Evolutionary conservation across 2,797 vertebrate genomes (phyloP), one percentile per base, ranked within the genome.

Genomic region (Acipenser oxyrinchus): DNA sequence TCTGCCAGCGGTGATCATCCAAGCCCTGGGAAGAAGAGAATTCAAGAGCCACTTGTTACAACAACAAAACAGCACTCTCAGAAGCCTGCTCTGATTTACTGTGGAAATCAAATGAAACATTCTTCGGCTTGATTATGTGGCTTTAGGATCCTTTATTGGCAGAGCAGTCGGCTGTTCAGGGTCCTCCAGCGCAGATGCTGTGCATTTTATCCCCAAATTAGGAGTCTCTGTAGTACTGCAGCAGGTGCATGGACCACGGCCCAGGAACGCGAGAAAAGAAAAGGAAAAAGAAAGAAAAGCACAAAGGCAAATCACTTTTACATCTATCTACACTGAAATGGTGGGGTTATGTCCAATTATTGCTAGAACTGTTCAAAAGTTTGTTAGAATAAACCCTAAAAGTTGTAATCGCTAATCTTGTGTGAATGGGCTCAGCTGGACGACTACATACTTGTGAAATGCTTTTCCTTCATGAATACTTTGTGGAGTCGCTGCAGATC

Each of bases 381-480:
- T 82, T 81, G 74, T 74, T 78, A 80, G 77, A 84, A 79, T 84
- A 76, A 83, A 80, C 64, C 62, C 66, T 48, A 53, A 77, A 76
- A 75, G 73, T 74, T 81, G 78, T 83, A 83, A 82, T 84, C 81
- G 69, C 81, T 87, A 87, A 86, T 87, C 81, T 87, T 84, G 81
- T 80, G 76, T 87, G 76, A 86, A 88, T 68, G 69, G 75, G 70
- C 74, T 82, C 75, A 76, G 76, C 83, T 79, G 72, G 73, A 62
- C 73, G 83, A 73, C 79, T 74, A 79, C 83, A 83, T 83, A 83
- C 85, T 83, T 79, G 75, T 76, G 84, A 87, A 85, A 85, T 82
- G 85, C 84, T 82, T 86, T 87, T 86, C 84, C 83, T 86, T 81
- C 74, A 67, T 83, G 83, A 88, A 87, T 84, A 82, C 77, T 81